Conservation (phyloP, 2,888 invertebrate genomes). For the Andrena marginata region DNA sequence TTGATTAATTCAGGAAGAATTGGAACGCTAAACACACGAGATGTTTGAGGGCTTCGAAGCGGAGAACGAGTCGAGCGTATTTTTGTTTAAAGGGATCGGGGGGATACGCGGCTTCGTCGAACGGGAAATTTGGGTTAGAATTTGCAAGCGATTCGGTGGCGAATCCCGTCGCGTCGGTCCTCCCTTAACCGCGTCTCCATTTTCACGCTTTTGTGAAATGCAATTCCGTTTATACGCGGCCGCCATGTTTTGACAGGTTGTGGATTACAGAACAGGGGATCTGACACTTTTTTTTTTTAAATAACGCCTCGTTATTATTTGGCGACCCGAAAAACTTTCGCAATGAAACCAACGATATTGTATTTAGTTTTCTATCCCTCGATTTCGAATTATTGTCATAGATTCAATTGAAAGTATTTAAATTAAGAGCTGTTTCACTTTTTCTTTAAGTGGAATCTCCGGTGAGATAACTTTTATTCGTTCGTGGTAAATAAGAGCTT, state of each 20-base stretch:
- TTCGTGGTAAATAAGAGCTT: no score
- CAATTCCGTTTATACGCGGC: conserved; percentile 34
- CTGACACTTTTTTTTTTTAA: conserved; percentile 40
- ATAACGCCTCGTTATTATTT: conserved; percentile 11
- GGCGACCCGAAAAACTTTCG: neutral
- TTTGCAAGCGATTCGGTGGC: conserved; percentile 42
- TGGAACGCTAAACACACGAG: conserved; percentile 25
- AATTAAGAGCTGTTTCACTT: no score
- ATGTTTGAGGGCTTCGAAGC: conserved; percentile 29
- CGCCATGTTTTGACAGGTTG: conserved; percentile 39
- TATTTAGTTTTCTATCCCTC: no score
- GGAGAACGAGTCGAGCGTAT: conserved; percentile 27
- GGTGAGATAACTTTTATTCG: no score
- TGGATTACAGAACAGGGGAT: conserved; percentile 33
- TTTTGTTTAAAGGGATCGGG: conserved; percentile 37
- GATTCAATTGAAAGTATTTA: no score
- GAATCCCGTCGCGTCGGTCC: conserved; percentile 4
- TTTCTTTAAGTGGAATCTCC: no score
- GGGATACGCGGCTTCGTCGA: neutral
- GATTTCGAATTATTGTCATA: no score
- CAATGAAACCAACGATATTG: no score
- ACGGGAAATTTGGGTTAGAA: conserved; percentile 39
- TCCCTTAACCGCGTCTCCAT: conserved; percentile 34
- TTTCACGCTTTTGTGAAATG: conserved; percentile 49
- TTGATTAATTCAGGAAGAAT: conserved; percentile 39